phyloP scores from a whole-genome alignment of 2,113 vertebrate genomes.

The Microtus oregoni region DNA sequence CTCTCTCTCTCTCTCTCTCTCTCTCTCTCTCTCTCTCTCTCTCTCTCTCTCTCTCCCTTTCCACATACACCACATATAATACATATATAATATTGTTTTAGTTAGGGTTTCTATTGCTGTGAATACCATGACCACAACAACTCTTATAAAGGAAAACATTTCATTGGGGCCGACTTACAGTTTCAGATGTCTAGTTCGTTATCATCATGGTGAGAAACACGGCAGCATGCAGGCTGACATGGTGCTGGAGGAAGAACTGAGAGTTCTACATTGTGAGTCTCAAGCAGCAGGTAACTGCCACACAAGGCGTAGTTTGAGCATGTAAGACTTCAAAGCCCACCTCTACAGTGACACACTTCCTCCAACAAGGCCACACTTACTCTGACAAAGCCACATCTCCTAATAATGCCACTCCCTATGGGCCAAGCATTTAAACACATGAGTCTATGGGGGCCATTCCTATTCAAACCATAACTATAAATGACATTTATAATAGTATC shows the following conservation, averaged over 20 bases:
- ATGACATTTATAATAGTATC: not conserved
- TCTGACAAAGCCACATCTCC: not conserved
- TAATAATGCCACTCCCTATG: not conserved
- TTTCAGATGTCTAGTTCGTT: not conserved
- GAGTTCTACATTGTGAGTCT: not conserved
- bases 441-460: not conserved
- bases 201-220: not conserved
- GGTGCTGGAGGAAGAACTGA: not conserved
- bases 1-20: too few species aligned
- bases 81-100: not conserved
- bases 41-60: too few species aligned
- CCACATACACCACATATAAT: not conserved
- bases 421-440: not conserved
- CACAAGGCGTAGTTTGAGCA: too few species aligned
- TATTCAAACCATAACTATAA: not conserved
- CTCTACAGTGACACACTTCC: not conserved
- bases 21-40: too few species aligned
- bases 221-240: not conserved
- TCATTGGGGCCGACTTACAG: not conserved
- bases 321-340: not conserved
- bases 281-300: not conserved
- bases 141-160: too few species aligned
- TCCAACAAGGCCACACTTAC: not conserved
- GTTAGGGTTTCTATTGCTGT: not conserved
- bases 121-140: not conserved